Conservation (phyloP, 2,797 vertebrate species). For the Bradypodion pumilum region DNA sequence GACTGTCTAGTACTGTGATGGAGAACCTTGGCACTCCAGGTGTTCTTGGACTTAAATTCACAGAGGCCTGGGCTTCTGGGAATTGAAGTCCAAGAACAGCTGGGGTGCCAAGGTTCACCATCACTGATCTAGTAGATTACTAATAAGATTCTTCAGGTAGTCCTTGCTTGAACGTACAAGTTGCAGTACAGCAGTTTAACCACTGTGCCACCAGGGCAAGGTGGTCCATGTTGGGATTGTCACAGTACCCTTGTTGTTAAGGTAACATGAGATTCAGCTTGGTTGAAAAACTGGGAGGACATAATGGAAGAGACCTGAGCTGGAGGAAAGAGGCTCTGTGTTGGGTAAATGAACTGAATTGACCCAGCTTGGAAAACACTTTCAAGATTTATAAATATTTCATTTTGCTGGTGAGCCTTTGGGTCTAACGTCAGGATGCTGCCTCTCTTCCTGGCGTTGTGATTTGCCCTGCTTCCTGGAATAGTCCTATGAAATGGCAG, state of each 20-base stretch:
- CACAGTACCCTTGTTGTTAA: neutral
- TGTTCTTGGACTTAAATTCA: too few relatives aligned
- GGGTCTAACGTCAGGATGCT: neutral
- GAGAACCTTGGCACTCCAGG: too few relatives aligned
- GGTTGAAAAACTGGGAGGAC: neutral
- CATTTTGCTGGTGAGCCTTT: too few relatives aligned
- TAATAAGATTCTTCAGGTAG: neutral
- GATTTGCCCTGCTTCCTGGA: neutral
- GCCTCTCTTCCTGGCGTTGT: neutral
- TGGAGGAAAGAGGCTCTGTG: neutral
- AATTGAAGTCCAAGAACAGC: too few relatives aligned
- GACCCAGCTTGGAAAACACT: conserved; percentile 14
- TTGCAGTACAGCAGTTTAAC: too few relatives aligned
- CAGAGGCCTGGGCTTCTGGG: too few relatives aligned
- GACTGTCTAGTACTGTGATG: too few relatives aligned
- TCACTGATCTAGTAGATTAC: too few relatives aligned
- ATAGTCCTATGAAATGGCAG: neutral
- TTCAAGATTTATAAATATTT: conserved; percentile 30
- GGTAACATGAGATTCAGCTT: neutral
- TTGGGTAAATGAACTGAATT: conserved; percentile 19
- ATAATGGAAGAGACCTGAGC: neutral
- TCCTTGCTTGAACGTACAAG: conserved; percentile 1
- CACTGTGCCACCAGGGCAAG: too few relatives aligned
- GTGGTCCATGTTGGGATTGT: too few relatives aligned
- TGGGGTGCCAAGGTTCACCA: too few relatives aligned